Base-by-base conservation (phyloP, 2,797 vertebrate genomes). In the Discoglossus pictus region DNA sequence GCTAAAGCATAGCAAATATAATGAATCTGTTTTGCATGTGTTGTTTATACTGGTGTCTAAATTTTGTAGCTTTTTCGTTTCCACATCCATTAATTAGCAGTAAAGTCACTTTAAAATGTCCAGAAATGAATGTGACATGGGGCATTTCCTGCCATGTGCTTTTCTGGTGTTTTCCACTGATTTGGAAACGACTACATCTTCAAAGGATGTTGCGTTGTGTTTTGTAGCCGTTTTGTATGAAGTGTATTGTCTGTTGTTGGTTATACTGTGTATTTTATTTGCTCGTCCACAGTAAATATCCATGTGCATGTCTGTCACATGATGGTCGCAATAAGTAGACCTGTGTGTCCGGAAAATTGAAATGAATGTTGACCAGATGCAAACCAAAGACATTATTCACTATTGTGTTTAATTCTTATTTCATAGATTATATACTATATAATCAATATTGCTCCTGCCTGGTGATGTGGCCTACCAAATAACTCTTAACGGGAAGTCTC, bases 401-500 rank as follows among this genome's bases (percentile, higher is more conserved):
- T 0, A 7, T 10, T 68, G 59, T 73, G 54, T 55, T 73, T 68
- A 17, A 27, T 51, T 77, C 48, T 74, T 68, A 53, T 74, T 68
- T 1, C 68, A 70, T 74, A 74, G 69, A 65, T 76, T 82, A n/a
- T 82, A 64, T 82, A 75, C 59, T 36, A 73, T 80, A 61, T 74
- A 85, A 80, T 80, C 79, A 84, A 74, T 81, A 82, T 76, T 85
- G 79, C 81, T 81, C 83, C 80, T 82, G 62, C 80, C 39, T 76
- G 71, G 15, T 59, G 53, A 15, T 40, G 4, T 38, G 6, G 38
- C 11, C 50, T 38, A 17, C 51, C 25, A 39, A 56, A 64, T 58
- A 59, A 16, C 23, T 38, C 21, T 25, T 1, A n/a, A 16, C 47
- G 59, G 50, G 35, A 64, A 21, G 23, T 71, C 10, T 46, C 13